Conservation (phyloP, 2,797 vertebrate species). For the Phyllotis vaccarum region DNA sequence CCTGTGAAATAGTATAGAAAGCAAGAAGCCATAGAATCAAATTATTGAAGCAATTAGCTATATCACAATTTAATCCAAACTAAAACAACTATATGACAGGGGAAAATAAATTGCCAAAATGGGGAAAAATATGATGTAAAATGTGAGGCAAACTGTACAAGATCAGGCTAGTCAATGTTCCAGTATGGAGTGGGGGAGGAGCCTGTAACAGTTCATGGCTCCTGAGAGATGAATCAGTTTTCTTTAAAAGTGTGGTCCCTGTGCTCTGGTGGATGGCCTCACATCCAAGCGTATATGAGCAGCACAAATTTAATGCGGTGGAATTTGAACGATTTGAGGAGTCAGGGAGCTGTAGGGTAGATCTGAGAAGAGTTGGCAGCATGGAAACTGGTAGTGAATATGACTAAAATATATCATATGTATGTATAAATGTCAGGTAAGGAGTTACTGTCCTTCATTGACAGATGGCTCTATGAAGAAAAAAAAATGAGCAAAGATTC, state of each 20-base stretch:
- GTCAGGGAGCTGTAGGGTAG: not conserved
- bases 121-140: not conserved
- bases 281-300: not conserved
- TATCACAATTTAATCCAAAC: not conserved
- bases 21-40: not conserved
- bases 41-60: not conserved
- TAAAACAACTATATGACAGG: not conserved
- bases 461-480: not conserved
- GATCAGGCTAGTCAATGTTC: not conserved
- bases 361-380: not conserved
- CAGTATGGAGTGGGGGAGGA: not conserved
- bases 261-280: not conserved
- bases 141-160: not conserved
- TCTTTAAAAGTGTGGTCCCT: not conserved
- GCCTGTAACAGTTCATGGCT: not conserved
- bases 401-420: not conserved
- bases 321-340: not conserved
- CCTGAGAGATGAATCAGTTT: not conserved
- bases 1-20: not conserved
- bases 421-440: not conserved
- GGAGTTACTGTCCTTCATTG: not conserved
- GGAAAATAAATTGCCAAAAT: not conserved
- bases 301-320: not conserved
- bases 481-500: slow-evolving; percentile 5
- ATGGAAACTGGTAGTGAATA: not conserved